Evolutionary conservation across 2,888 invertebrate genomes (phyloP), one percentile per base, ranked within the genome.

Genomic region (Bellardia bayeri): DNA sequence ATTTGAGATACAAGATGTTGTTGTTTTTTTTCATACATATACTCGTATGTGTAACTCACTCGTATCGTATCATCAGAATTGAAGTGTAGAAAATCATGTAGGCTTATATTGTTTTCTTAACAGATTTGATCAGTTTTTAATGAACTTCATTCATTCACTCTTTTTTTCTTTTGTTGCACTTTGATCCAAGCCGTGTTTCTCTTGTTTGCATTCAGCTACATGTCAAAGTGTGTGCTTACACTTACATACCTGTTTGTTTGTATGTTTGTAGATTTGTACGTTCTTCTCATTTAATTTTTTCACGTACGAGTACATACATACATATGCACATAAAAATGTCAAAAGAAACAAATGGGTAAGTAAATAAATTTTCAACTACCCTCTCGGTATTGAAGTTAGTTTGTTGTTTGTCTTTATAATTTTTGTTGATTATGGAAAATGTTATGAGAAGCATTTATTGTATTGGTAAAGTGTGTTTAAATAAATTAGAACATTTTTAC

Each of bases 61-160:
- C 37, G 37, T 37, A 37, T 71, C 40, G 2, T 63, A 80, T 81
- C 61, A 72, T 6, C 40, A 5, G 68, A 61, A 71, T 64, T 42
- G 49, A 87, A 79, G 82, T 85, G 82, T 87, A 79, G 85, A 85
- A 85, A 82, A 85, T 82, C 85, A 75, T 82, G 74, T 87, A 69
- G 82, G 61, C 63, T 61, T 63, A 54, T 13, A 74, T 87, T 87
- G 82, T 80, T 85, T 79, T 85, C 90, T 90, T 89, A 89, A 91
- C 89, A 91, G 92, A 91, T 92, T 91, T 92, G 92, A 92, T 92
- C 92, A 92, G 91, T 91, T 92, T 92, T 92, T 92, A 92, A 92
- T 92, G 92, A 92, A 92, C 91, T 92, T 92, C 91, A 92, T 92
- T 92, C 92, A 92, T 91, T 92, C 91, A 90, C 90, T 92, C 91